Conservation (phyloP, 2,113 vertebrate genomes). For the Dicerorhinus sumatrensis region DNA sequence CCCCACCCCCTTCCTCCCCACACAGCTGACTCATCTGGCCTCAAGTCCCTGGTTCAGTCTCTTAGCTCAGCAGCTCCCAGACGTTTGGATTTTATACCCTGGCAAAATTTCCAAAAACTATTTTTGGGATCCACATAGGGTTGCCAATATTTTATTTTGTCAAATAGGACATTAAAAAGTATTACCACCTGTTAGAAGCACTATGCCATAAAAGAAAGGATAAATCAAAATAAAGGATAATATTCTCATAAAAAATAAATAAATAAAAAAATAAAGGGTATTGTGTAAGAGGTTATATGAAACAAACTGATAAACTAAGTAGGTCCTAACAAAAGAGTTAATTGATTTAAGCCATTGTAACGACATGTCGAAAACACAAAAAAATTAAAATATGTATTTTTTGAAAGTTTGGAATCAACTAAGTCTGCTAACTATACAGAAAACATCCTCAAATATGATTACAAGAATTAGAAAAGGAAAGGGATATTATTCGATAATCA, state of each 20-base stretch:
- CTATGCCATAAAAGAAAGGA: neutral
- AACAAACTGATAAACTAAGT: neutral
- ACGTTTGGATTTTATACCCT: constrained; percentile 51
- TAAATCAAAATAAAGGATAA: neutral
- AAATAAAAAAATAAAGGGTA: too few species aligned
- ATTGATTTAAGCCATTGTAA: neutral
- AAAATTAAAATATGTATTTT: neutral
- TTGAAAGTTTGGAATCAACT: neutral
- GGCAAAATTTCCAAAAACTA: constrained; percentile 26
- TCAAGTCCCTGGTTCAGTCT: neutral
- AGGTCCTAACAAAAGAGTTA: neutral
- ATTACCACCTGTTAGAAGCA: neutral
- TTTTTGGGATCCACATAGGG: constrained; percentile 19
- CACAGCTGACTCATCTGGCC: neutral
- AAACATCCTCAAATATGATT: neutral
- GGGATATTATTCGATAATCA: neutral
- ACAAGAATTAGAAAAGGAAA: neutral
- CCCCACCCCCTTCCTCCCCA: accelerated
- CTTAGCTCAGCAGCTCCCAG: constrained; percentile 9
- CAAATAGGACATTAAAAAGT: constrained; percentile 61
- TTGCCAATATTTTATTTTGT: constrained; percentile 65
- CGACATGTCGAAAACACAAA: neutral
- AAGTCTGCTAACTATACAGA: neutral
- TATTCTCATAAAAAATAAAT: neutral
- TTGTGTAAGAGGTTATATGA: neutral